Evolutionary conservation across 2,888 invertebrate species (phyloP), one percentile per base, ranked within the genome.

Genomic region (Quadroppia sp.): DNA sequence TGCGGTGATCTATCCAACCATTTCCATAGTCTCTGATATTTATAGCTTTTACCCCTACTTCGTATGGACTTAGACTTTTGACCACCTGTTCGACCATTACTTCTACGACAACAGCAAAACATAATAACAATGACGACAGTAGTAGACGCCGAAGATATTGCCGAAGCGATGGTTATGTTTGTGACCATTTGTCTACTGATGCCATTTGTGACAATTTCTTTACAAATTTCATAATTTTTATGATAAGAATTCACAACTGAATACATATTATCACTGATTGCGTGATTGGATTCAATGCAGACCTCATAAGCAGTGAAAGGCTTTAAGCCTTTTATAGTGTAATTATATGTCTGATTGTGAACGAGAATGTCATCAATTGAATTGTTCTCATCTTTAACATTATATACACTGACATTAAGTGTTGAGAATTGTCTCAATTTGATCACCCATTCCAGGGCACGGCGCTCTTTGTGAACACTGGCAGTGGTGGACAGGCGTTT

Each of bases 261-360:
- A 6, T 36, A 2, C 23, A 67, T 67, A 1, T 23, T 40, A 42
- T 67, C 67, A 40, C 15, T 23, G 11, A 67, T 67, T 17, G 1
- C 13, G 20, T 67, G 67, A 15, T 40, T 67, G 20, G 67, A 67
- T 11, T 67, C 40, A 40, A 67, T 36, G n/a, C 67, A 67, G 4
- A 67, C 20, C n/a, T 67, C 67, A 32, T 67, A 67, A 4, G 40
- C 67, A 1, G 67, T 67, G 20, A 32, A 40, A 2, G 67, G 67
- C 23, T 67, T 36, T 40, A 67, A 67, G 11, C 42, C 42, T 40
- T 32, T 23, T 36, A 67, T 67, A 11, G 67, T 67, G 23, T 67
- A 67, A 40, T 40, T 67, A 42, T 67, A 67, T 6, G 67, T 67
- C 32, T 67, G n/a, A 20, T 67, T 67, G 42, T 67, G 67, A 15